phyloP scores from a whole-genome alignment of 2,888 invertebrate genomes.

The Stenoptilia bipunctidactyla region DNA sequence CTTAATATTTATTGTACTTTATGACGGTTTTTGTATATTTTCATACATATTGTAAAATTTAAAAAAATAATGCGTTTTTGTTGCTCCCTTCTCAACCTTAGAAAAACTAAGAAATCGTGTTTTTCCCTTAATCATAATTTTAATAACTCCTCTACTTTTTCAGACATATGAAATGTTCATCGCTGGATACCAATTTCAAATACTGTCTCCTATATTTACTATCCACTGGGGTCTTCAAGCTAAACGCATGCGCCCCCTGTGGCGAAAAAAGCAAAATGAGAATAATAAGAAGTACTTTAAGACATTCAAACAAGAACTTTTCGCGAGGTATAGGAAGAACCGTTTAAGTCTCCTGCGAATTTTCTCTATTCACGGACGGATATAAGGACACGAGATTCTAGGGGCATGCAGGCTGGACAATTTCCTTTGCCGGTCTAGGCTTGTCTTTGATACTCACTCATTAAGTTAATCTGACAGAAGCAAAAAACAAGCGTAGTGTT shows the following conservation, averaged over 20 bases:
- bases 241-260: conserved; percentile 81
- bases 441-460: too few relatives aligned
- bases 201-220: conserved; percentile 89
- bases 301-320: conserved; percentile 85
- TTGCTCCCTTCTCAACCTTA: neutral
- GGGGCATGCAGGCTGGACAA: conserved; percentile 59
- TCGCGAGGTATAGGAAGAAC: conserved; percentile 79
- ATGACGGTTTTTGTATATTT: too few relatives aligned
- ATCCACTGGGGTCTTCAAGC: conserved; percentile 91
- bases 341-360: too few relatives aligned
- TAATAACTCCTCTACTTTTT: too few relatives aligned
- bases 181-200: conserved; percentile 88
- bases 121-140: too few relatives aligned
- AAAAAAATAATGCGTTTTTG: neutral
- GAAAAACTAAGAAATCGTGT: neutral
- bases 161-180: conserved; percentile 95
- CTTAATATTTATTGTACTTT: too few relatives aligned
- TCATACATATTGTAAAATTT: too few relatives aligned
- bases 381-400: conserved; percentile 53
- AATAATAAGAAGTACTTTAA: conserved; percentile 86
- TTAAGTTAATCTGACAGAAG: too few relatives aligned
- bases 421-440: conserved; percentile 40
- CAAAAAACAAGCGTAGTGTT: too few relatives aligned
- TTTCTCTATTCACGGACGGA: too few relatives aligned
- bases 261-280: conserved; percentile 90